Conservation (phyloP, 2,888 invertebrate genomes). For the Trachelus troglodyta region DNA sequence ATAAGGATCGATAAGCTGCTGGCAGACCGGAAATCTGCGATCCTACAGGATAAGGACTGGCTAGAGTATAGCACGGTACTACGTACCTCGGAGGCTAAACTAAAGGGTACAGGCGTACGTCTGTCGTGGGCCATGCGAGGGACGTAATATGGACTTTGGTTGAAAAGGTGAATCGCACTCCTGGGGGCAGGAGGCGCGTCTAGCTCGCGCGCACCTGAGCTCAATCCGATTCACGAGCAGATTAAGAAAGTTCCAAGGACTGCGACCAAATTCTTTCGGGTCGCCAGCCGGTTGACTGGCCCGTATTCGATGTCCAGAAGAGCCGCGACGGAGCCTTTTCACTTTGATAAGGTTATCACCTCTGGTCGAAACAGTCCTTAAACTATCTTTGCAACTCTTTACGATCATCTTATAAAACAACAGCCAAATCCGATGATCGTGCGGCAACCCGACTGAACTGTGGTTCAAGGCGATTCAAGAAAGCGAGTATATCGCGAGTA, state of each 20-base stretch:
- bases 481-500: too few relatives aligned
- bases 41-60: too few relatives aligned
- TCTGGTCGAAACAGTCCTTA: neutral
- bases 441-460: too few relatives aligned
- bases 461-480: too few relatives aligned
- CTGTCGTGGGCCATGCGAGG: neutral
- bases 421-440: too few relatives aligned
- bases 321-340: neutral
- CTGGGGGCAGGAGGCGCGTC: slow-evolving; percentile 45
- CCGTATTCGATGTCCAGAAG: slow-evolving; percentile 37
- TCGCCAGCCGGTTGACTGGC: slow-evolving; percentile 43
- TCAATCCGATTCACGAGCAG: slow-evolving; percentile 52
- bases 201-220: slow-evolving; percentile 49
- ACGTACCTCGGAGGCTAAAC: too few relatives aligned
- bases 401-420: neutral
- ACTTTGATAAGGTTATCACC: neutral
- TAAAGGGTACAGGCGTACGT: too few relatives aligned
- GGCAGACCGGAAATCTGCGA: too few relatives aligned
- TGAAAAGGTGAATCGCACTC: slow-evolving; percentile 54
- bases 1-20: too few relatives aligned
- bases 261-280: slow-evolving; percentile 41
- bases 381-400: neutral
- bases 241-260: slow-evolving; percentile 45
- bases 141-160: slow-evolving; percentile 45
- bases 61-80: too few relatives aligned